phyloP scores from a whole-genome alignment of 2,113 vertebrate species.

The Nibea albiflora region DNA sequence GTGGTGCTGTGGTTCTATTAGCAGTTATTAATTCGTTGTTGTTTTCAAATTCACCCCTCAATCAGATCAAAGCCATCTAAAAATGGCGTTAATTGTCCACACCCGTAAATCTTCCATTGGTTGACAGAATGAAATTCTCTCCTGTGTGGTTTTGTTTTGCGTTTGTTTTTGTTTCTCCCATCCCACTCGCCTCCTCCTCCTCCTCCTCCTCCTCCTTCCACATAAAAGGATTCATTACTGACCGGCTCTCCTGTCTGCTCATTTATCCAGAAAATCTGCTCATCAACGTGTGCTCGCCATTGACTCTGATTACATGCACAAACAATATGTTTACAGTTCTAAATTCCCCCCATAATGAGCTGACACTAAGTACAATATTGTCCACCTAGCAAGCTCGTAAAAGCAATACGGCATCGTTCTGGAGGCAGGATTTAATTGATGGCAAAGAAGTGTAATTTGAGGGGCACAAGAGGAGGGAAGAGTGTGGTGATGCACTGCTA shows the following conservation, averaged over 20 bases:
- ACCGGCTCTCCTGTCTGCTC: conserved; percentile 62
- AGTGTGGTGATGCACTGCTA: conserved; percentile 18
- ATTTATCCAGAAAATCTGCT: conserved; percentile 75
- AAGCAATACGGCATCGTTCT: conserved; percentile 74
- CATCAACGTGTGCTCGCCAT: conserved; percentile 59
- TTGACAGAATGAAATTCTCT: not conserved
- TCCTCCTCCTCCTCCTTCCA: conserved; percentile 10
- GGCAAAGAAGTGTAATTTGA: conserved; percentile 59
- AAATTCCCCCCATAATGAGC: conserved; percentile 73
- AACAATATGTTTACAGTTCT: conserved; percentile 76
- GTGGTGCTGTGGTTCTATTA: no score
- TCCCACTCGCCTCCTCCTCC: not conserved
- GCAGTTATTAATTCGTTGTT: no score
- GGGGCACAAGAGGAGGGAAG: conserved; percentile 23
- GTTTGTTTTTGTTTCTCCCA: not conserved
- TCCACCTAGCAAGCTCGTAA: conserved; percentile 76
- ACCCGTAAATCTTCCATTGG: conserved; percentile 1
- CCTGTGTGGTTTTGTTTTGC: not conserved
- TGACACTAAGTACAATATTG: conserved; percentile 78
- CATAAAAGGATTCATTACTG: conserved; percentile 47
- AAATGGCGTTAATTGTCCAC: not conserved
- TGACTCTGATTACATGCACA: conserved; percentile 74
- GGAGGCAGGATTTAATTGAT: conserved; percentile 69
- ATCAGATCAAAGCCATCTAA: not conserved
- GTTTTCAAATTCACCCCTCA: no score